Percentiles rank a stretch among this genome's conserved stretches.
Conservation (phyloP, 2,888 invertebrate genomes). For the Agriotes lineatus region DNA sequence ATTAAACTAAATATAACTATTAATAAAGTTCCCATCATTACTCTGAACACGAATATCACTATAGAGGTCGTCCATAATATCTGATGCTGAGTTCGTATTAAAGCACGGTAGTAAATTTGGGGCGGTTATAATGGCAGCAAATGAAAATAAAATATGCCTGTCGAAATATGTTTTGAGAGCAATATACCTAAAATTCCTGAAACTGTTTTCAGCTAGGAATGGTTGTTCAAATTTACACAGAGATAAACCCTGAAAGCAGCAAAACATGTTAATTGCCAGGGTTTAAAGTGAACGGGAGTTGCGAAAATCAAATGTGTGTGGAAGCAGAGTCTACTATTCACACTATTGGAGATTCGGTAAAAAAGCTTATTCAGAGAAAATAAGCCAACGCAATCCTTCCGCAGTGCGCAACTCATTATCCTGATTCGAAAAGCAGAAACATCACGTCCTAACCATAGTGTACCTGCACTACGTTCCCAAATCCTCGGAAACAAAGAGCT, state of each 20-base stretch:
- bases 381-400: constrained; percentile 32
- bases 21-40: too few relatives aligned
- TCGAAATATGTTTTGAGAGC: too few relatives aligned
- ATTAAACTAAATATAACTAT: too few relatives aligned
- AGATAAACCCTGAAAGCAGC: constrained; percentile 5
- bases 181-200: too few relatives aligned
- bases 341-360: not conserved
- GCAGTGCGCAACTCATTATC: constrained; percentile 39
- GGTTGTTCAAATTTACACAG: not conserved
- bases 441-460: constrained; percentile 27
- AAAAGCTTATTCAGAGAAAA: constrained; percentile 5
- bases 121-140: too few relatives aligned
- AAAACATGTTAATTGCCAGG: constrained; percentile 11
- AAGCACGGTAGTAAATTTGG: too few relatives aligned
- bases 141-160: too few relatives aligned
- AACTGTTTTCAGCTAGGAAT: too few relatives aligned
- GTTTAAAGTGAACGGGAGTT: not conserved
- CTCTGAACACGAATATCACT: too few relatives aligned
- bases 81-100: too few relatives aligned
- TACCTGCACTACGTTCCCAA: constrained; percentile 38
- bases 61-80: too few relatives aligned
- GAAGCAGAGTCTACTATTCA: not conserved
- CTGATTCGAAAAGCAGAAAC: constrained; percentile 33
- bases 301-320: not conserved
- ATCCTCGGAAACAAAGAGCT: constrained; percentile 42